phyloP scores from a whole-genome alignment of 2,888 invertebrate species.

The Dascillus cervinus region DNA sequence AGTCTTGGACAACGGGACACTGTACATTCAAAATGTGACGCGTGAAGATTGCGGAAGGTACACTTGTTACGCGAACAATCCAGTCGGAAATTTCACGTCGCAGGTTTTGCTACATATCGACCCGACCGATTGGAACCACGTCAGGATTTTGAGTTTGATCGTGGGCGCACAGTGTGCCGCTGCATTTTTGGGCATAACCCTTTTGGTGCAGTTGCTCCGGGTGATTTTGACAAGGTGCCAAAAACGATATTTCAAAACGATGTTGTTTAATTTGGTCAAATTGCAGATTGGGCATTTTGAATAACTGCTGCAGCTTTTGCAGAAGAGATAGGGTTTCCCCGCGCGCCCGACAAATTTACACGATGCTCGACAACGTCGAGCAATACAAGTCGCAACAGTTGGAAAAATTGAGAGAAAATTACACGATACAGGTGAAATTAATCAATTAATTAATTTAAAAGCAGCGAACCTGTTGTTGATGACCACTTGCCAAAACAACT shows the following conservation, averaged over 20 bases:
- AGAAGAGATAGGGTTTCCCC: conserved; percentile 62
- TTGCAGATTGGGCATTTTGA: conserved; percentile 63
- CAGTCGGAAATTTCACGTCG: conserved; percentile 69
- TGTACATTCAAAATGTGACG: conserved; percentile 62
- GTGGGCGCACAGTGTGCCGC: conserved; percentile 75
- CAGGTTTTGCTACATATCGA: conserved; percentile 75
- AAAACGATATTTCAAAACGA: neutral
- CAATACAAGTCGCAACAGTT: conserved; percentile 83
- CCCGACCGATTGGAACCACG: conserved; percentile 74
- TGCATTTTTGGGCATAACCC: conserved; percentile 69
- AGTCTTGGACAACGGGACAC: conserved; percentile 69
- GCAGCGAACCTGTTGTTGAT: no score
- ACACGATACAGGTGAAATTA: conserved; percentile 73
- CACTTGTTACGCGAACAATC: conserved; percentile 78
- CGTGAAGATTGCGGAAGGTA: conserved; percentile 79
- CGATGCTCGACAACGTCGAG: conserved; percentile 85
- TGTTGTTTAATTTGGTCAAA: no score
- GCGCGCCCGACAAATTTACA: conserved; percentile 74
- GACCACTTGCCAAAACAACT: no score
- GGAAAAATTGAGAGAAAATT: conserved; percentile 84
- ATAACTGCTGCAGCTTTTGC: conserved; percentile 70
- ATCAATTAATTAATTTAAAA: conserved; percentile 1
- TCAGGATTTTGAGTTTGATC: conserved; percentile 75
- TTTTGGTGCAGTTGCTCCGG: conserved; percentile 69
- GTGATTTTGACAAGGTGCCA: conserved; percentile 61